Evolutionary conservation across 1,140 invertebrate species (phyloP).

Genomic region (Battus philenor): DNA sequence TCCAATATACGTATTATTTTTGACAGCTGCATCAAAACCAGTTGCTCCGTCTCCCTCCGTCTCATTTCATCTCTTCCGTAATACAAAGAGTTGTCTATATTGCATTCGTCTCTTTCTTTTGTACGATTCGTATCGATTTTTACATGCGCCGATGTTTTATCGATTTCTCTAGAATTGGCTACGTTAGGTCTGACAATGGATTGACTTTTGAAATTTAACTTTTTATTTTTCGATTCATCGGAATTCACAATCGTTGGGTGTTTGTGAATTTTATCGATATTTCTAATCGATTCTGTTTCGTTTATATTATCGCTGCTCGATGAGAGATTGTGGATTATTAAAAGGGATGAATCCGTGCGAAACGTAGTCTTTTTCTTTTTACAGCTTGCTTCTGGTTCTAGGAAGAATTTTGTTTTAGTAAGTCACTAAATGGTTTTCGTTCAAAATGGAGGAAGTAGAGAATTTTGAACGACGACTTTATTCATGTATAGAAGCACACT

Average conservation of each 20-base stretch:
- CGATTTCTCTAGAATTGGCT: background rate
- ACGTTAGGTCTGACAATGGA: too few relatives aligned
- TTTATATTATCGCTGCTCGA: slow-evolving; percentile 13
- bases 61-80: slow-evolving; percentile 15
- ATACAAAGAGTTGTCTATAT: background rate
- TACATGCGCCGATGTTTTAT: background rate
- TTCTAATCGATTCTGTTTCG: background rate
- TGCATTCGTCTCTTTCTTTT: background rate
- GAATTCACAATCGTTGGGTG: too few relatives aligned
- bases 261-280: background rate
- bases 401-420: too few relatives aligned
- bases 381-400: slow-evolving; percentile 19
- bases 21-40: slow-evolving; percentile 36
- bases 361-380: slow-evolving; percentile 33
- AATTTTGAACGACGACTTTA: too few relatives aligned
- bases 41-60: slow-evolving; percentile 27
- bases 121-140: slow-evolving; percentile 3
- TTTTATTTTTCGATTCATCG: too few relatives aligned
- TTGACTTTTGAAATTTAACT: too few relatives aligned
- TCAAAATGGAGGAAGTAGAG: too few relatives aligned
- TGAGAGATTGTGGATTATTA: slow-evolving; percentile 28
- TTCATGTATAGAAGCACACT: too few relatives aligned
- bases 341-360: slow-evolving; percentile 30
- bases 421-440: too few relatives aligned
- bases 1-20: slow-evolving; percentile 50